Evolutionary conservation across 2,797 vertebrate species (phyloP).

Genomic region (Champsocephalus gunnari): DNA sequence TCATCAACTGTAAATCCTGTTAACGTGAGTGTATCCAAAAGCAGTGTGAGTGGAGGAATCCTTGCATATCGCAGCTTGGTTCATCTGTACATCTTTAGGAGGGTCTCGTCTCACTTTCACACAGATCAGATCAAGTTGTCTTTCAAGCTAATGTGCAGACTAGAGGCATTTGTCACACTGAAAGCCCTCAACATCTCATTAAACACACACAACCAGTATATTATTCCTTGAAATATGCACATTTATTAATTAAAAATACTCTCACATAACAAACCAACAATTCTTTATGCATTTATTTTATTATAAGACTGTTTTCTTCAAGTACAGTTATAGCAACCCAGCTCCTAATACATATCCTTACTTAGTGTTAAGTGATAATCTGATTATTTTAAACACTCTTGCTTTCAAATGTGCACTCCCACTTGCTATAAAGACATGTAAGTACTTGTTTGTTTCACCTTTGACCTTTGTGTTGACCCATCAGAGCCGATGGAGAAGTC

Average conservation of each 20-base stretch:
- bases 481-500: slow-evolving; percentile 71
- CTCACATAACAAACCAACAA: slow-evolving; percentile 11
- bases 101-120: slow-evolving; percentile 26
- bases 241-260: slow-evolving; percentile 13
- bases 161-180: slow-evolving; percentile 16
- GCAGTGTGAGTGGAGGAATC: slow-evolving; percentile 34
- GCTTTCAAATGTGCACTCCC: slow-evolving; percentile 4
- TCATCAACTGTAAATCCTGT: slow-evolving; percentile 68
- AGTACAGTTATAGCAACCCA: background rate
- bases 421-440: background rate
- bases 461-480: slow-evolving; percentile 23
- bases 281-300: slow-evolving; percentile 41
- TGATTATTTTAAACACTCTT: too few species aligned
- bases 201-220: slow-evolving; percentile 20
- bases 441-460: slow-evolving; percentile 9
- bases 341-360: too few species aligned
- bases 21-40: slow-evolving; percentile 48
- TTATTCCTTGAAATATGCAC: slow-evolving; percentile 29
- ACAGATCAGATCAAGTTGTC: slow-evolving; percentile 38
- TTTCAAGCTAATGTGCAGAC: slow-evolving; percentile 16
- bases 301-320: slow-evolving; percentile 11
- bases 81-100: slow-evolving; percentile 40
- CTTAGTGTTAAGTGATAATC: slow-evolving; percentile 15
- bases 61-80: slow-evolving; percentile 14
- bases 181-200: slow-evolving; percentile 55